Conservation (phyloP, 2,113 vertebrate genomes). For the Thunnus thynnus region DNA sequence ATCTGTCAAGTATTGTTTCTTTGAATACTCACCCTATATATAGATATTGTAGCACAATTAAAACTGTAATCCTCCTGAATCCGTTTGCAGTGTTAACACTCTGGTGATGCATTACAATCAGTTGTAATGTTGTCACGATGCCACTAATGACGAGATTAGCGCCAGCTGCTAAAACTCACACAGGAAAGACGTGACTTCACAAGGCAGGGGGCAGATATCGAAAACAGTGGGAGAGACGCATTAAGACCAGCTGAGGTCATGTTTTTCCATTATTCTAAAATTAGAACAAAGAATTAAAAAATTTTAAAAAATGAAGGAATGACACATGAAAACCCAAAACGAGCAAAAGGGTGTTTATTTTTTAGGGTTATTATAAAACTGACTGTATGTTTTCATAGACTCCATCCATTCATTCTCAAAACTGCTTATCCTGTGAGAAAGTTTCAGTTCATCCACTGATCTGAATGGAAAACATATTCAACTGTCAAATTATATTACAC, state of each 20-base stretch:
- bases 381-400: no score
- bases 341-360: neutral
- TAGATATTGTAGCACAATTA: neutral
- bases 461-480: no score
- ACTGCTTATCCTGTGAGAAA: no score
- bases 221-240: constrained; percentile 32
- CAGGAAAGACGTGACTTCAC: constrained; percentile 37
- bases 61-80: neutral
- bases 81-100: neutral
- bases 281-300: constrained; percentile 25
- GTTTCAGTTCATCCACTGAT: no score
- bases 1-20: neutral
- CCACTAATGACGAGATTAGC: constrained; percentile 2
- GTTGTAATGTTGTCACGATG: constrained; percentile 17
- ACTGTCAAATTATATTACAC: no score
- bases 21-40: neutral
- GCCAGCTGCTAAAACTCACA: constrained; percentile 46
- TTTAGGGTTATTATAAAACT: neutral
- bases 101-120: constrained; percentile 12
- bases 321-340: neutral
- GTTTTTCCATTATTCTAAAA: constrained; percentile 37
- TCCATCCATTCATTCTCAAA: no score
- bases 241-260: constrained; percentile 31
- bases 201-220: neutral
- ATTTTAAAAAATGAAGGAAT: constrained; percentile 19